Base-by-base conservation (phyloP, 2,888 invertebrate genomes). In the Meandrusa payeni region DNA sequence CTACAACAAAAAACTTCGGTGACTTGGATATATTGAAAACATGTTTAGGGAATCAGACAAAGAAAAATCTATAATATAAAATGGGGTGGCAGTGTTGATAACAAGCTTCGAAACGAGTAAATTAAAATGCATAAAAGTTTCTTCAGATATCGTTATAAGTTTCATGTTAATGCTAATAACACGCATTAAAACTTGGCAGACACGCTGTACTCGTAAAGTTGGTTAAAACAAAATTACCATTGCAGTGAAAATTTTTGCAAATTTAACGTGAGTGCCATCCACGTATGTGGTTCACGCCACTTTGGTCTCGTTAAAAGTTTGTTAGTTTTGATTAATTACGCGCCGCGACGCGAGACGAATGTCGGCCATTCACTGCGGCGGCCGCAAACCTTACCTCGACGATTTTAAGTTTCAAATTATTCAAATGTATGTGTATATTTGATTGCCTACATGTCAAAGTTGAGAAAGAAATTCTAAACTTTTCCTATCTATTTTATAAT, bases 321-420 rank as follows among this genome's bases (percentile, higher is more conserved):
- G 50, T 48, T 55, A 54, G 53, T 53, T 55, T 47, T 55, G 55
- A 57, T 51, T 59, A 58, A 57, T 55, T 50, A 55, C 48, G 39
- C 34, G 29, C 41, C 41, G 48, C 45, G 48, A 46, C 43, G 46
- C 44, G 43, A 12, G 23, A 19, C 24, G 29, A 17, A 15, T 24
- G 29, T 10, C 32, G 10, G 7, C 19, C 12, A 10, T 26, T 33
- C 20, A 24, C 3, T 12, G 15, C 7, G 5, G 10, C 20, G 19
- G 3, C 29, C 5, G 10, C 23, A 20, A 9, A n/a, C 10, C 10
- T 10, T 9, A 19, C 17, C 7, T 19, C 9, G 1, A 31, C 4
- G n/a, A 12, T n/a, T 9, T 7, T 5, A 6, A 20, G 5, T 22
- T 32, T 11, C 2, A 20, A 32, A 4, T 23, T 7, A 23, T 4